Evolutionary conservation across 2,888 invertebrate species (phyloP).

Genomic region (Philonicus albiceps): DNA sequence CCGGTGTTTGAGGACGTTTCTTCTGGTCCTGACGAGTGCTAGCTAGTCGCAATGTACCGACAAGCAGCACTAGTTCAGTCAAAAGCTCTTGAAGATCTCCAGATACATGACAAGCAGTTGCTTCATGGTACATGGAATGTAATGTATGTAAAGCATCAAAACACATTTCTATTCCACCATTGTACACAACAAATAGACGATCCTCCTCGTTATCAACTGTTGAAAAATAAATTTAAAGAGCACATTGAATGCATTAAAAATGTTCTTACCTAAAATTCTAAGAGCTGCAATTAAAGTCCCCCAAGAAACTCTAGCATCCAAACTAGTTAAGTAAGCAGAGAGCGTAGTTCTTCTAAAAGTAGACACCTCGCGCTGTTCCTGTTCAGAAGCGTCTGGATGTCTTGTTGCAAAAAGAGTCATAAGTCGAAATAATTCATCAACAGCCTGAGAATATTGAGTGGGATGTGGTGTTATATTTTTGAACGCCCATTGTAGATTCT

Average conservation of each 20-base stretch:
- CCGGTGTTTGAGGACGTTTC: slow-evolving; percentile 57
- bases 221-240: background rate
- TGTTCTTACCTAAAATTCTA: slow-evolving; percentile 72
- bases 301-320: slow-evolving; percentile 93
- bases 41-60: slow-evolving; percentile 75
- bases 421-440: slow-evolving; percentile 89
- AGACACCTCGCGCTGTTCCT: slow-evolving; percentile 82
- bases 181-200: slow-evolving; percentile 86
- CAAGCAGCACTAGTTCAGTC: slow-evolving; percentile 76
- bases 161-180: slow-evolving; percentile 78
- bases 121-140: slow-evolving; percentile 93
- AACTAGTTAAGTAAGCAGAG: slow-evolving; percentile 85
- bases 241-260: background rate
- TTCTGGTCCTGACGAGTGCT: slow-evolving; percentile 60
- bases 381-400: slow-evolving; percentile 78
- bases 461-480: slow-evolving; percentile 96
- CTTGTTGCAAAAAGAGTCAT: slow-evolving; percentile 89
- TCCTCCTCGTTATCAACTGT: slow-evolving; percentile 87
- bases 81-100: slow-evolving; percentile 86
- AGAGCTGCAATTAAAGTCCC: slow-evolving; percentile 91
- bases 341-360: slow-evolving; percentile 85
- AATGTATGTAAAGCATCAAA: slow-evolving; percentile 85
- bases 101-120: slow-evolving; percentile 86
- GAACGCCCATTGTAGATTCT: slow-evolving; percentile 96
- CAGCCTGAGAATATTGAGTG: slow-evolving; percentile 90